phyloP scores from a whole-genome alignment of 2,113 vertebrate species.

The Spheniscus mendiculus region DNA sequence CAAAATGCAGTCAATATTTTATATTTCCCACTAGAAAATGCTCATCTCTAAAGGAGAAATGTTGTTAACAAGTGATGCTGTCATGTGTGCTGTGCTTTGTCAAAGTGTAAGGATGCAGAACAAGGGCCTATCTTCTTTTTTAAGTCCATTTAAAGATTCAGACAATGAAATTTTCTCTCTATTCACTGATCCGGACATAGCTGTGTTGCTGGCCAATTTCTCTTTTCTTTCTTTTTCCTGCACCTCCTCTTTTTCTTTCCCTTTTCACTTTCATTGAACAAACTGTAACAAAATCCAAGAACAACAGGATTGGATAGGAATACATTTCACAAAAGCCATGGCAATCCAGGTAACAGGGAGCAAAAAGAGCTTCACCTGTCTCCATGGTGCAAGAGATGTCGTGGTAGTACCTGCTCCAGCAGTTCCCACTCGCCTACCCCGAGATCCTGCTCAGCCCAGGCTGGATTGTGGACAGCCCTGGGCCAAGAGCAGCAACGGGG shows the following conservation, averaged over 20 bases:
- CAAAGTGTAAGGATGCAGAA: neutral
- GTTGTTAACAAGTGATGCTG: neutral
- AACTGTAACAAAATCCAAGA: neutral
- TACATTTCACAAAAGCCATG: fast-evolving
- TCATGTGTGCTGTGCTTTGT: neutral
- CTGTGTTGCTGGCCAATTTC: fast-evolving
- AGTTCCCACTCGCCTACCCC: neutral
- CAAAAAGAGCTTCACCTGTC: neutral
- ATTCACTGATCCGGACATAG: neutral
- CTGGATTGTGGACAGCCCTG: neutral
- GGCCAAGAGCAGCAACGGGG: neutral
- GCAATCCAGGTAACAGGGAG: neutral
- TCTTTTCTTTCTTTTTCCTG: neutral
- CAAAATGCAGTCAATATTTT: fast-evolving
- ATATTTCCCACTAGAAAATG: neutral
- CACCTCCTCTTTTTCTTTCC: neutral
- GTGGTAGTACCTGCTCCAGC: neutral
- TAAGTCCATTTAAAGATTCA: neutral
- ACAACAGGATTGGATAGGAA: neutral
- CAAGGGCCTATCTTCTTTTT: neutral
- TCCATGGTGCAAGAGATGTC: fast-evolving
- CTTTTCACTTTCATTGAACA: neutral
- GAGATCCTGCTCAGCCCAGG: neutral
- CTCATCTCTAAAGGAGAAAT: neutral
- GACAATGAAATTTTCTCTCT: neutral